These are phyloP conservation scores for Alentia gelatinosa DNA, from an alignment of 2,888 invertebrate genomes.

Conservation along the genomic window DNA sequence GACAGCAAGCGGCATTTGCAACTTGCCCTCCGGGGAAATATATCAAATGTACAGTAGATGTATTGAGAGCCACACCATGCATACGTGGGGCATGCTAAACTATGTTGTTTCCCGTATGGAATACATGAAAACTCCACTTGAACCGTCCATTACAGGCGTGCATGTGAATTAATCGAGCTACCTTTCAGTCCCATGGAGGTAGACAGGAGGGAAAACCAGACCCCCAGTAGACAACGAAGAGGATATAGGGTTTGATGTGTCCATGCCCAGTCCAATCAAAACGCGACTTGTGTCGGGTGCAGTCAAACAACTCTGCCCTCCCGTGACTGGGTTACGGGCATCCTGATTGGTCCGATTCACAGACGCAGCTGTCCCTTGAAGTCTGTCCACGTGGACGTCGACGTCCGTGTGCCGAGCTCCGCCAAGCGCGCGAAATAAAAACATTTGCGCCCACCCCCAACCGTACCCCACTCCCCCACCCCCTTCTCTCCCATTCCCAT, in stretches of 20 bases:
- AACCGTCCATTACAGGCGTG: not conserved
- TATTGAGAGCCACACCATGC: not conserved
- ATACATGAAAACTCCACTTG: not conserved
- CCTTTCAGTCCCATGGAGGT: not conserved
- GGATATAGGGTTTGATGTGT: too few relatives aligned
- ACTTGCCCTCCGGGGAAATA: not conserved
- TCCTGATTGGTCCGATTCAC: not conserved
- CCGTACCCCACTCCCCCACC: not conserved
- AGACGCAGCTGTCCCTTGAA: not conserved
- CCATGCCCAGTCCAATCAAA: too few relatives aligned
- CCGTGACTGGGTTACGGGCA: not conserved
- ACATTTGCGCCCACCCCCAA: not conserved
- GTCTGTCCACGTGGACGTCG: not conserved
- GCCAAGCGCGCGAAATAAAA: not conserved
- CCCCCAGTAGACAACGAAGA: too few relatives aligned
- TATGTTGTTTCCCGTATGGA: not conserved
- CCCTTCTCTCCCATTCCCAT: not conserved
- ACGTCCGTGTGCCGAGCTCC: not conserved
- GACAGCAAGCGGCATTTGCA: not conserved
- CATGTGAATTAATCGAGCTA: not conserved
- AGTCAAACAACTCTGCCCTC: too few relatives aligned
- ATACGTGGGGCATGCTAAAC: not conserved
- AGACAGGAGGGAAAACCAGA: too few relatives aligned
- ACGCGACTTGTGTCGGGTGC: too few relatives aligned
- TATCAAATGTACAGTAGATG: not conserved